Conservation (phyloP, 2,888 invertebrate species). For the Crossocerus cetratus region DNA sequence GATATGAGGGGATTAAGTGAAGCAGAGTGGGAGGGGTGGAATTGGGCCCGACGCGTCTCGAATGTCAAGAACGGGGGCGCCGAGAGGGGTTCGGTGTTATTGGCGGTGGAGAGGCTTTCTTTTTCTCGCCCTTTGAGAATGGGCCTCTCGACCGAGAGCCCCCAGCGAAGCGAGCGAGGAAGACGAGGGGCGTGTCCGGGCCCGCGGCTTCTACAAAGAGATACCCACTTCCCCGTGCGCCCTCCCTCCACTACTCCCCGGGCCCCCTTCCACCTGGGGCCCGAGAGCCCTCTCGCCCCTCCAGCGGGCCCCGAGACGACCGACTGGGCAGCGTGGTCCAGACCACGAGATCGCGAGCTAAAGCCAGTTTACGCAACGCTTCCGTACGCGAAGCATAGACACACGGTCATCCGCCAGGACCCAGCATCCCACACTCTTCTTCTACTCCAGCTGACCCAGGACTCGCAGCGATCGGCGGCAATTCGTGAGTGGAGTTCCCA, state of each 20-base stretch:
- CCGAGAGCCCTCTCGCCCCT: slow-evolving; percentile 57
- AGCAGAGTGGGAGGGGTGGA: neutral
- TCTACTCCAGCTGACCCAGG: too few relatives aligned
- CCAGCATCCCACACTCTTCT: slow-evolving; percentile 5
- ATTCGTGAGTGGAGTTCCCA: too few relatives aligned
- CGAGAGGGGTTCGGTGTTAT: slow-evolving; percentile 32
- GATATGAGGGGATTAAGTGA: slow-evolving; percentile 11
- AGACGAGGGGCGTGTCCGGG: slow-evolving; percentile 70
- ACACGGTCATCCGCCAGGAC: slow-evolving; percentile 40
- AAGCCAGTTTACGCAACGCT: slow-evolving; percentile 73
- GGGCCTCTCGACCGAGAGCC: slow-evolving; percentile 45
- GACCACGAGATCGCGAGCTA: slow-evolving; percentile 72
- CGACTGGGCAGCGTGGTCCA: slow-evolving; percentile 74
- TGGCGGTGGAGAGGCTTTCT: slow-evolving; percentile 44
- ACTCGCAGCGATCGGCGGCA: too few relatives aligned
- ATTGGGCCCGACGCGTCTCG: slow-evolving; percentile 17
- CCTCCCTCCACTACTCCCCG: slow-evolving; percentile 58
- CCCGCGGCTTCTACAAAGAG: slow-evolving; percentile 72
- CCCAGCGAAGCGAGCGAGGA: slow-evolving; percentile 65
- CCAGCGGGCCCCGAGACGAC: slow-evolving; percentile 64
- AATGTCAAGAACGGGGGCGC: slow-evolving; percentile 54
- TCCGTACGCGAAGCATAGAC: slow-evolving; percentile 66
- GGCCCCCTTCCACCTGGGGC: slow-evolving; percentile 65
- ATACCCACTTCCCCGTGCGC: slow-evolving; percentile 67
- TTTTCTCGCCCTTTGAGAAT: slow-evolving; percentile 53